Conservation (phyloP, 2,113 vertebrate genomes). For the Sula dactylatra region DNA sequence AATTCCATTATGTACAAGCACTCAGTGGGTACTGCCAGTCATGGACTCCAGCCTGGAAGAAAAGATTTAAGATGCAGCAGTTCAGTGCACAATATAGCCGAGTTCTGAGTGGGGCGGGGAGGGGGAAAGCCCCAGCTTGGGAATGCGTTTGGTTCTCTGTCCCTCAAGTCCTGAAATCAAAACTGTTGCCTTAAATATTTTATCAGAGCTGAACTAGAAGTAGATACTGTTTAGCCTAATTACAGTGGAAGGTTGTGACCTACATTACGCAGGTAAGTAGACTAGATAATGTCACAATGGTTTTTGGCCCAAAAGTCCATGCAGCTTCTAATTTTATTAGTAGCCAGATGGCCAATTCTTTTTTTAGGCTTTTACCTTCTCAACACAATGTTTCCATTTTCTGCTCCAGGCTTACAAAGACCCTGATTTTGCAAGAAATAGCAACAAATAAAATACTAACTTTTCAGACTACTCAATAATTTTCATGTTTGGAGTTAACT, state of each 20-base stretch:
- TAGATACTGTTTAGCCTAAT: slow-evolving; percentile 1
- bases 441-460: background rate
- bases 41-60: background rate
- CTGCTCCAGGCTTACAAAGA: background rate
- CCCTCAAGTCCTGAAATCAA: background rate
- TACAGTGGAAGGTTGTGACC: background rate
- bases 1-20: background rate
- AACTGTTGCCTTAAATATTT: background rate
- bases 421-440: background rate
- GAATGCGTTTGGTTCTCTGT: background rate
- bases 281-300: background rate
- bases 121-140: background rate
- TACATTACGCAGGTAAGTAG: background rate
- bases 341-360: background rate
- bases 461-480: background rate
- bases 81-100: background rate
- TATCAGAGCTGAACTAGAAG: background rate
- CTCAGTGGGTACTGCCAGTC: background rate
- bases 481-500: background rate
- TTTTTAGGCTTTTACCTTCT: background rate
- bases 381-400: background rate
- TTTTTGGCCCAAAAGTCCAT: background rate
- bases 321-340: background rate
- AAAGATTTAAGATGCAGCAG: background rate
- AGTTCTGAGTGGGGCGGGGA: background rate